Evolutionary conservation across 1,140 invertebrate species (phyloP), one percentile per base, ranked within the genome.

Genomic region (Cataglyphis hispanica): DNA sequence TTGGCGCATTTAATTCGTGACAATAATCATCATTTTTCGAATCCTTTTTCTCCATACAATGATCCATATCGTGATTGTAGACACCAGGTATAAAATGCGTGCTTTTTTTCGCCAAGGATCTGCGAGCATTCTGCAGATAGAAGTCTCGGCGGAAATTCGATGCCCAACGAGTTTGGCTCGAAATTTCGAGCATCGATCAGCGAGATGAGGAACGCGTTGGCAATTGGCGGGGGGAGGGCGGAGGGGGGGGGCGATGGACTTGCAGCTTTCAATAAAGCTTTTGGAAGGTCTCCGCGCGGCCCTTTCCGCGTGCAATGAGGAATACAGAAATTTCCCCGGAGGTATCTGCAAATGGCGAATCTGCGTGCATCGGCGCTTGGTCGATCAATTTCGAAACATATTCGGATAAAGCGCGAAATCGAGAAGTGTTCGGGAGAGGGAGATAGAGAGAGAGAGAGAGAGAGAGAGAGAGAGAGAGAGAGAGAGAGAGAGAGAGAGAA

Each of bases 301-400:
- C 56, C 50, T 67, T 56, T 70, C 64, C 25, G 11, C 46, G 46
- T 40, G 72, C 60, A 86, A 87, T 76, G 88, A 90, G 72, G 61
- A 80, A 83, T 69, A 75, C 72, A 84, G 72, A 86, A 88, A 90
- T 90, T 90, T 90, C 89, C 86, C 89, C 85, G 72, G 89, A 90
- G 89, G 78, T 86, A 66, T 16, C 13, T 43, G 56, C 34, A 25
- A 60, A 31, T 43, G 66, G 78, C 66, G 67, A 40, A 56, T 58
- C 77, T 22, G 77, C 64, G 77, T 72, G 53, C 67, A 74, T 46
- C 10, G 53, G 53, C 25, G 66, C 25, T 72, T 70, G 67, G 53
- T 34, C 78, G 78, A 83, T 83, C 67, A 83, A 83, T 83, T 83
- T 60, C 67, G 66, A 74, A 53, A 67, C 67, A 83, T 74, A 83